Evolutionary conservation across 2,888 invertebrate genomes (phyloP).

Genomic region (Piscicola geometra): DNA sequence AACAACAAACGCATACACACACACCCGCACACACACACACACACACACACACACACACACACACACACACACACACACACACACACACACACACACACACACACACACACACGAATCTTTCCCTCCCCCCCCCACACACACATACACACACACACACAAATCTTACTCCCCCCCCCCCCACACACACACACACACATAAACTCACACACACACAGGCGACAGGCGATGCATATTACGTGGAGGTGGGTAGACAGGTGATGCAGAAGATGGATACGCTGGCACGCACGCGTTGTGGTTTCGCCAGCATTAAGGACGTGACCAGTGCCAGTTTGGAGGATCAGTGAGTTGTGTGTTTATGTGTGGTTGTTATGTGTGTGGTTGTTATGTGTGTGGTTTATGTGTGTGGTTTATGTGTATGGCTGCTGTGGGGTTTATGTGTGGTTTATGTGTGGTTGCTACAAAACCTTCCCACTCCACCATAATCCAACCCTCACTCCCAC

Average conservation of each 20-base stretch:
- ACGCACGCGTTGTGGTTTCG: conserved; percentile 91
- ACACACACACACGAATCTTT: conserved; percentile 63
- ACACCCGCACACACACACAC: too few species aligned
- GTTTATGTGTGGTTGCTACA: too few species aligned
- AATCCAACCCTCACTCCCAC: too few species aligned
- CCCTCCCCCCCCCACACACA: too few species aligned
- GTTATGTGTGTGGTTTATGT: too few species aligned
- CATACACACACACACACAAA: neutral
- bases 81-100: neutral
- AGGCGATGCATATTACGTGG: conserved; percentile 87
- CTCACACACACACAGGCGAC: conserved; percentile 66
- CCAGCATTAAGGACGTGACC: conserved; percentile 90
- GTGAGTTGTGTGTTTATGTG: conserved; percentile 49
- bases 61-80: conserved; percentile 47
- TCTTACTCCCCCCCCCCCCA: too few species aligned
- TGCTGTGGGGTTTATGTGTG: too few species aligned
- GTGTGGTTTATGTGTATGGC: too few species aligned
- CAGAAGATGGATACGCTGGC: conserved; percentile 83
- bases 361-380: neutral
- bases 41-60: neutral
- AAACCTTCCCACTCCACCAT: too few species aligned
- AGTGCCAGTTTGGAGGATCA: conserved; percentile 82
- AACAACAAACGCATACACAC: too few species aligned
- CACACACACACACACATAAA: too few species aligned
- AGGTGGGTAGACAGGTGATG: conserved; percentile 81